Conservation (phyloP, 2,113 vertebrate genomes). For the Syrmaticus mikado region DNA sequence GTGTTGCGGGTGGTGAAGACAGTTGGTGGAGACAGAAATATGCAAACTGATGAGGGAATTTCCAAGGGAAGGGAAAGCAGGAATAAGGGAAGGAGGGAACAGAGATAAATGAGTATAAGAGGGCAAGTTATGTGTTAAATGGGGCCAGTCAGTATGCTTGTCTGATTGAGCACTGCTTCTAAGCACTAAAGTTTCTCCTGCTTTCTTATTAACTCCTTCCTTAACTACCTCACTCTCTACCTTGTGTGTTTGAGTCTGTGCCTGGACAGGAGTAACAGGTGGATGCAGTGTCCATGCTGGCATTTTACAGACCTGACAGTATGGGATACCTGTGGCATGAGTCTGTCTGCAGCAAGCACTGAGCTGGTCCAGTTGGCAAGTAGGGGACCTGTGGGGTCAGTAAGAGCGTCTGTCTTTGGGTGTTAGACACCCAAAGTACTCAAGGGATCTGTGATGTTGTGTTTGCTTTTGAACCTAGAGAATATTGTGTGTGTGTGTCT, state of each 20-base stretch:
- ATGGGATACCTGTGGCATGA: not conserved
- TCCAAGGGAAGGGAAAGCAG: not conserved
- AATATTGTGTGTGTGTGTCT: not conserved
- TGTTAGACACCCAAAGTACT: not conserved
- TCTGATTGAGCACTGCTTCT: not conserved
- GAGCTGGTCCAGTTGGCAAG: not conserved
- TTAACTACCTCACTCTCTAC: not conserved
- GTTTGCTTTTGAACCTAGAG: not conserved
- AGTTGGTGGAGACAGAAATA: rapidly evolving
- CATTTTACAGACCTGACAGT: rapidly evolving
- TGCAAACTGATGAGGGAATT: not conserved
- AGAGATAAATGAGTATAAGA: not conserved
- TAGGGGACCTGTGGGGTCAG: rapidly evolving
- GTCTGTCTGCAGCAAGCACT: not conserved
- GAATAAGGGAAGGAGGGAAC: not conserved
- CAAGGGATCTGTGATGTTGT: rapidly evolving
- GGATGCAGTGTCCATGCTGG: not conserved
- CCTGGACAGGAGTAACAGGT: not conserved
- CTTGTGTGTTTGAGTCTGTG: not conserved
- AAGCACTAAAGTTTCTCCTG: not conserved
- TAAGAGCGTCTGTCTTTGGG: not conserved
- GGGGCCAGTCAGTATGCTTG: rapidly evolving
- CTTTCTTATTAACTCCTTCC: not conserved
- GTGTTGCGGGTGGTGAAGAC: not conserved
- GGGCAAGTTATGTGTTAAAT: not conserved